These are phyloP conservation scores for Pachycephus smyrnensis DNA, from an alignment of 2,888 invertebrate genomes.

Conservation along the genomic window DNA sequence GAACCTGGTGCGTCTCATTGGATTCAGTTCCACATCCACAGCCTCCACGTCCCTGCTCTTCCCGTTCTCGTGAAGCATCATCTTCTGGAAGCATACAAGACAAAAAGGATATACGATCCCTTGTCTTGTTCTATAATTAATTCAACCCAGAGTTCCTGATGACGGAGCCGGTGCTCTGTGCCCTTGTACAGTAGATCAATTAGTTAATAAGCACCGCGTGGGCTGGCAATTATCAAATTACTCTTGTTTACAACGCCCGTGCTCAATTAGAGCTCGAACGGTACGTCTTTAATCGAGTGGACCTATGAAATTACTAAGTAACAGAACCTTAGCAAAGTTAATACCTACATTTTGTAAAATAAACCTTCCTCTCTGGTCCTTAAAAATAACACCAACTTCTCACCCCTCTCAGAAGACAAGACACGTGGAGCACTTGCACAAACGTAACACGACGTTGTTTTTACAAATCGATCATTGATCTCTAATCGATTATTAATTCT, in stretches of 20 bases:
- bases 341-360: neutral
- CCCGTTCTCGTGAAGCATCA: conserved; percentile 56
- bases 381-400: neutral
- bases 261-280: conserved; percentile 23
- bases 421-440: neutral
- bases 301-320: conserved; percentile 35
- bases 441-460: neutral
- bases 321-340: conserved; percentile 15
- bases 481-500: neutral
- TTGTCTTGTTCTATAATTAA: conserved; percentile 12
- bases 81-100: conserved; percentile 23
- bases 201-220: conserved; percentile 53
- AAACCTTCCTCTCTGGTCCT: neutral
- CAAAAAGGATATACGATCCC: neutral
- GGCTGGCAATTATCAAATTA: conserved; percentile 60
- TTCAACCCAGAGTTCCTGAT: conserved; percentile 30
- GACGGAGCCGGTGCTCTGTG: neutral
- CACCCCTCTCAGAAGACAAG: neutral
- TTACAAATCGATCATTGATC: neutral
- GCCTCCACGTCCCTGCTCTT: conserved; percentile 45
- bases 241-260: conserved; percentile 47
- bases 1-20: conserved; percentile 70
- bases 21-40: conserved; percentile 61
- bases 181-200: conserved; percentile 39
- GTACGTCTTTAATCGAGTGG: conserved; percentile 10